A percentile compares a stretch with the other conserved stretches of the same genome.
Conservation (phyloP, 2,888 invertebrate species). For the Epinotia ramella region DNA sequence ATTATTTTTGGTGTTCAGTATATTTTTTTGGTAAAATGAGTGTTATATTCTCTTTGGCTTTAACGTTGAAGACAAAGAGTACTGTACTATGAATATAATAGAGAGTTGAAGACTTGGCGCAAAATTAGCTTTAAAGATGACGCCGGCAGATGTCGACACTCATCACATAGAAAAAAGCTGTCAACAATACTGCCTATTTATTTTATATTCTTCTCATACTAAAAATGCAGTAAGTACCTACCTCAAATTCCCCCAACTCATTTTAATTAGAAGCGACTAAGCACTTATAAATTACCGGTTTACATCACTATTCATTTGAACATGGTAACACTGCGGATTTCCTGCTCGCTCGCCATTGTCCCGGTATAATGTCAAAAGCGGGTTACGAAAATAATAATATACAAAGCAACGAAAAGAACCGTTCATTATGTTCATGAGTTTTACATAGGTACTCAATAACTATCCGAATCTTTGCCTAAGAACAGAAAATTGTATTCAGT, state of each 20-base stretch:
- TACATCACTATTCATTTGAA: constrained; percentile 17
- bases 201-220: too few species aligned
- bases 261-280: not conserved
- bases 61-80: too few species aligned
- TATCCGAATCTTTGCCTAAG: not conserved
- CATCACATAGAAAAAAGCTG: not conserved
- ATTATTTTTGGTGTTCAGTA: too few species aligned
- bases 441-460: not conserved
- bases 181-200: not conserved
- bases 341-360: not conserved
- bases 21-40: too few species aligned
- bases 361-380: not conserved
- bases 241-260: not conserved
- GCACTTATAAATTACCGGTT: constrained; percentile 7
- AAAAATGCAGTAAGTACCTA: too few species aligned
- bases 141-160: not conserved
- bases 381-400: not conserved
- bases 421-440: not conserved
- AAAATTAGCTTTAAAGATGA: not conserved
- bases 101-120: not conserved
- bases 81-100: too few species aligned
- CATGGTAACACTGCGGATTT: constrained; percentile 11
- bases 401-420: not conserved
- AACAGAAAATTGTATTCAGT: not conserved
- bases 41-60: too few species aligned